phyloP scores from a whole-genome alignment of 2,888 invertebrate species.

The Colostygia pectinataria region DNA sequence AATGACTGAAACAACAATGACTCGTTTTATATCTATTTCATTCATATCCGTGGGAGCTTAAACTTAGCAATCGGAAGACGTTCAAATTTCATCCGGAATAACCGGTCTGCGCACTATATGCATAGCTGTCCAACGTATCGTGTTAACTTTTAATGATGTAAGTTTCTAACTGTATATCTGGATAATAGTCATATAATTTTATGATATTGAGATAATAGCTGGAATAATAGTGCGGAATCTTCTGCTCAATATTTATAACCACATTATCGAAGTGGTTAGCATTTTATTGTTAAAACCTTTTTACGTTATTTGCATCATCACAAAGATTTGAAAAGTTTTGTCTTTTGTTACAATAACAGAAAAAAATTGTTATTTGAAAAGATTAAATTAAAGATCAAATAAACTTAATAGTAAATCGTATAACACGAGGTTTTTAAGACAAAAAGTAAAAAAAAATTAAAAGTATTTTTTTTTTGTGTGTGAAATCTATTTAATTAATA shows the following conservation, averaged over 20 bases:
- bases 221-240: constrained; percentile 3
- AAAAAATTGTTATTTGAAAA: no score
- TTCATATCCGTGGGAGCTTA: constrained; percentile 34
- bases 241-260: constrained; percentile 1
- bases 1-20: constrained; percentile 8
- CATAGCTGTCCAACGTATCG: constrained; percentile 31
- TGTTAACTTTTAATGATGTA: constrained; percentile 35
- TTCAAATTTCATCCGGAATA: constrained; percentile 39
- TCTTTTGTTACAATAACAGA: no score
- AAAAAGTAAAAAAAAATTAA: no score
- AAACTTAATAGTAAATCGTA: no score
- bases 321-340: no score
- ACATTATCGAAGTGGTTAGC: not conserved
- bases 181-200: constrained; percentile 28
- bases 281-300: no score
- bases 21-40: constrained; percentile 30
- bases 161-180: constrained; percentile 35
- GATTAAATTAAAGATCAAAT: no score
- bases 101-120: constrained; percentile 32
- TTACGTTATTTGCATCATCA: no score
- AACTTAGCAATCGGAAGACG: constrained; percentile 34
- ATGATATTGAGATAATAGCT: constrained; percentile 18
- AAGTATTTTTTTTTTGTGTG: no score
- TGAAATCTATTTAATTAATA: no score
- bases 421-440: no score